These are phyloP conservation scores for Onthophagus sagittarius DNA, from an alignment of 2,888 invertebrate species.

Conservation along the genomic window DNA sequence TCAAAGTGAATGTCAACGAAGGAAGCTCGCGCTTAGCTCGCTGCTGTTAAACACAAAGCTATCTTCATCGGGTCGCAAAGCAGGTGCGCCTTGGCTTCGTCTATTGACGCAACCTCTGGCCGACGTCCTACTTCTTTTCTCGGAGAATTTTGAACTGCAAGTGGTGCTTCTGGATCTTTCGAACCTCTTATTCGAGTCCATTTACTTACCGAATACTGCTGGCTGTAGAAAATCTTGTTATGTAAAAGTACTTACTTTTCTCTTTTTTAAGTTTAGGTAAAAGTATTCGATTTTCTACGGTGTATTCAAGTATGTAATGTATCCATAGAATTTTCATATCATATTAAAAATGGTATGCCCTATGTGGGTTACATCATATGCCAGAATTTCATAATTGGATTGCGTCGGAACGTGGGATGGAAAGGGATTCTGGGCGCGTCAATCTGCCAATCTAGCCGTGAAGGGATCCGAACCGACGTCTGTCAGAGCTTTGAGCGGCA, in stretches of 20 bases:
- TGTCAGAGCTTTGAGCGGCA: not conserved
- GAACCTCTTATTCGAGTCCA: not conserved
- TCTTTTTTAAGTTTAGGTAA: not conserved
- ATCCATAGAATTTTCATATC: not conserved
- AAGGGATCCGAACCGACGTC: not conserved
- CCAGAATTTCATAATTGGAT: not conserved
- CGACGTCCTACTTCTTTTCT: not conserved
- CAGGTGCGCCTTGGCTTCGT: not conserved
- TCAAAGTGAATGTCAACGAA: not conserved
- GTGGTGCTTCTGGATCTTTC: not conserved
- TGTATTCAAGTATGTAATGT: too few species aligned
- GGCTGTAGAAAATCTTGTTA: not conserved
- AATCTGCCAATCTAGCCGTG: not conserved
- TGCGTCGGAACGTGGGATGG: not conserved
- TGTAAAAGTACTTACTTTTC: not conserved
- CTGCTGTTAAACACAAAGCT: not conserved
- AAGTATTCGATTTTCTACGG: too few species aligned
- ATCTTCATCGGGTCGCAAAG: not conserved
- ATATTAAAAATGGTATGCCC: not conserved
- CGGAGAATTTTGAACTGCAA: not conserved
- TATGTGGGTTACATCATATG: not conserved
- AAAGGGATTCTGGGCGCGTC: not conserved
- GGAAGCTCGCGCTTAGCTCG: not conserved
- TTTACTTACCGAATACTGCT: not conserved
- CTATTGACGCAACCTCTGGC: not conserved